Conservation (phyloP, 2,888 invertebrate species). For the Idaea straminata region DNA sequence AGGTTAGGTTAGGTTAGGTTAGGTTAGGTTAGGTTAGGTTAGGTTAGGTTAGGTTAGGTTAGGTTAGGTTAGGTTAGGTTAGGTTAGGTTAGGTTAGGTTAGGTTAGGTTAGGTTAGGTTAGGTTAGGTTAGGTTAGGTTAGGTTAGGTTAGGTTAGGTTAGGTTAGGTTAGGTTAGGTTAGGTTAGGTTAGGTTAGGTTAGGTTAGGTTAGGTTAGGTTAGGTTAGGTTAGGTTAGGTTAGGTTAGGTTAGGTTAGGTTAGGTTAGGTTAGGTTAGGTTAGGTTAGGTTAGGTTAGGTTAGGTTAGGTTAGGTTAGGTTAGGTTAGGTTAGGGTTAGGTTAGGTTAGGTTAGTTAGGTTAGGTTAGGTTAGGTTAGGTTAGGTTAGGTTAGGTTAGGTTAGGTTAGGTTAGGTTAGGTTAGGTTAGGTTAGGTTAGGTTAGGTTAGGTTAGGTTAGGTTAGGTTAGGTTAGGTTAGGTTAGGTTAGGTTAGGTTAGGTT, state of each 20-base stretch:
- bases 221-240: constrained; percentile 7
- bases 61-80: constrained; percentile 1
- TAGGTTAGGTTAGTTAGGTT: constrained; percentile 9
- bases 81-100: constrained; percentile 1
- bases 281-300: constrained; percentile 8
- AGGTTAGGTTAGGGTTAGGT: too few species aligned
- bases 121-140: constrained; percentile 1
- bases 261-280: constrained; percentile 8
- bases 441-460: constrained; percentile 1
- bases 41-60: constrained; percentile 1
- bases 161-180: constrained; percentile 1
- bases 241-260: constrained; percentile 5
- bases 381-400: constrained; percentile 9
- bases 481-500: constrained; percentile 9
- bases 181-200: constrained; percentile 1
- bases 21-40: constrained; percentile 1
- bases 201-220: constrained; percentile 2
- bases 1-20: constrained; percentile 1
- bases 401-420: constrained; percentile 6
- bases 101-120: constrained; percentile 1
- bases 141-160: constrained; percentile 1
- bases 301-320: constrained; percentile 9
- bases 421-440: background rate
- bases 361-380: constrained; percentile 9
- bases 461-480: constrained; percentile 7